Percentiles rank a stretch among this genome's conserved stretches.
phyloP scores from a whole-genome alignment of 2,113 vertebrate species.

The Nothoprocta pentlandii region DNA sequence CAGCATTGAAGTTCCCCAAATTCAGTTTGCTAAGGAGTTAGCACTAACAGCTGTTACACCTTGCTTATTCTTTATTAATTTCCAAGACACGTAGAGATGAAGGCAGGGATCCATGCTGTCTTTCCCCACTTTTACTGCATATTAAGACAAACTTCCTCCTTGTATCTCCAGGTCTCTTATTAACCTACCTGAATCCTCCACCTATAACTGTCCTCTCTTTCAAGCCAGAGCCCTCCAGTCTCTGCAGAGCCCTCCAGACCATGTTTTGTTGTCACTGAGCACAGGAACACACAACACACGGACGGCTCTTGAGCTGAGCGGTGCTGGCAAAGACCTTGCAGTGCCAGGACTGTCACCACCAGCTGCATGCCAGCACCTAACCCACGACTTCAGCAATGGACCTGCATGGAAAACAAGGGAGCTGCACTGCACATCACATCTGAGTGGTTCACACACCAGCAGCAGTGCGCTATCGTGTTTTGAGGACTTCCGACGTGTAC shows the following conservation, averaged over 20 bases:
- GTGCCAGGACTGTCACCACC: not conserved
- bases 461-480: not conserved
- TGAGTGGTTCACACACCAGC: not conserved
- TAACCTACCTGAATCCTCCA: not conserved
- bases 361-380: not conserved
- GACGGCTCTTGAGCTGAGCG: not conserved
- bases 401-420: not conserved
- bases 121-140: not conserved
- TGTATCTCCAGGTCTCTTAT: not conserved
- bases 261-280: not conserved
- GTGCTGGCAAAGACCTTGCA: not conserved
- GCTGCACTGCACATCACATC: not conserved
- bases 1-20: not conserved
- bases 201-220: fast-evolving
- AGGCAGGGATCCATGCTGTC: not conserved
- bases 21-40: not conserved
- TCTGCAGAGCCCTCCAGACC: not conserved
- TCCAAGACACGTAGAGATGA: not conserved
- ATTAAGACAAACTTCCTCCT: not conserved
- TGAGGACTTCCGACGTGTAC: not conserved
- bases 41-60: not conserved
- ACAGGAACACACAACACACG: fast-evolving
- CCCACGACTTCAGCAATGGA: not conserved
- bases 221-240: not conserved
- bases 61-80: not conserved